Conservation (phyloP, 1,140 invertebrate species). For the Asbolus verrucosus region DNA sequence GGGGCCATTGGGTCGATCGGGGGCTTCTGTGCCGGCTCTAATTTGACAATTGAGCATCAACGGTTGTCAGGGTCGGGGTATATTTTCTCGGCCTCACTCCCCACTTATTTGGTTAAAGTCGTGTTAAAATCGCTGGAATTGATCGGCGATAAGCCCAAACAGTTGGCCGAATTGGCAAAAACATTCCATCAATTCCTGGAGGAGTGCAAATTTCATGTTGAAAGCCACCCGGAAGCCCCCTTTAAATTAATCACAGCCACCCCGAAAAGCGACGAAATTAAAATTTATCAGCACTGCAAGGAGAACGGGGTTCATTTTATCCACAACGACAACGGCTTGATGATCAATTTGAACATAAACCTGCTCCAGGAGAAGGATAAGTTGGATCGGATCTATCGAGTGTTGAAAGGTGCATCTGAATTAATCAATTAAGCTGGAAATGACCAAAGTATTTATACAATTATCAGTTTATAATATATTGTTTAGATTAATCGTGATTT, state of each 20-base stretch:
- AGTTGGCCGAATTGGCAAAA: constrained; percentile 45
- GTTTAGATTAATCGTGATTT: neutral
- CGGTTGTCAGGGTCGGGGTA: constrained; percentile 59
- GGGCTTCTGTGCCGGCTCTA: constrained; percentile 60
- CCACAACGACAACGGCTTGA: constrained; percentile 49
- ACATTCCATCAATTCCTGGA: constrained; percentile 49
- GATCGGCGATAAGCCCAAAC: constrained; percentile 52
- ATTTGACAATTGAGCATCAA: constrained; percentile 61
- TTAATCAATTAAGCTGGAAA: constrained; percentile 13
- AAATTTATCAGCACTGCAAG: constrained; percentile 51
- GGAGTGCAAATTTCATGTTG: constrained; percentile 50
- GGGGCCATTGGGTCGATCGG: constrained; percentile 61
- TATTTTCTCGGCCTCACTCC: constrained; percentile 61
- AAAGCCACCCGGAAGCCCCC: constrained; percentile 53
- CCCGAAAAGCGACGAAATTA: constrained; percentile 25
- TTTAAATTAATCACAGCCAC: constrained; percentile 57
- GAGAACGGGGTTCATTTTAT: constrained; percentile 55
- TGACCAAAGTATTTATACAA: neutral
- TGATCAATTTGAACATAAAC: constrained; percentile 56
- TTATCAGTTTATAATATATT: neutral
- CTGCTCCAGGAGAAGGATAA: constrained; percentile 43
- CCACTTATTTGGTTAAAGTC: constrained; percentile 59
- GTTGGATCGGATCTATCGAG: constrained; percentile 46
- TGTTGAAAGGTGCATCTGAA: constrained; percentile 49
- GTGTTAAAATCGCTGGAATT: constrained; percentile 55